Conservation (phyloP, 2,113 vertebrate genomes). For the Melospiza georgiana region DNA sequence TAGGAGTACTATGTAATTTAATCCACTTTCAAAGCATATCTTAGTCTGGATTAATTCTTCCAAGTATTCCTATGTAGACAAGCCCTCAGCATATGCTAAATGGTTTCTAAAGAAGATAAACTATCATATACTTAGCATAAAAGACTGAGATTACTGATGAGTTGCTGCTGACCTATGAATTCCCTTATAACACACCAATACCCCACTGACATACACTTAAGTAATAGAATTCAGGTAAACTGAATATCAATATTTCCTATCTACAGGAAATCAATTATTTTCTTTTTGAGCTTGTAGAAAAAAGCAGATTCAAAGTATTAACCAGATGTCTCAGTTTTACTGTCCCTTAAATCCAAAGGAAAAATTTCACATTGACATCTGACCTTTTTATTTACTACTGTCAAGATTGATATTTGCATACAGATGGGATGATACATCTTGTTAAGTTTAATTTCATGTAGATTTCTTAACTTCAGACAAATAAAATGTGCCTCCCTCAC, state of each 20-base stretch:
- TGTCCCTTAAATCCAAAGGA: neutral
- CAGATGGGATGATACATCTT: neutral
- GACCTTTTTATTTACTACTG: neutral
- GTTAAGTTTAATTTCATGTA: neutral
- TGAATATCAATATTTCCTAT: neutral
- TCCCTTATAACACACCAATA: neutral
- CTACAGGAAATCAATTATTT: neutral
- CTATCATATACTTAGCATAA: neutral
- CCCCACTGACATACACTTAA: neutral
- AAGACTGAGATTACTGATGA: neutral
- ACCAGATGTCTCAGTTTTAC: neutral
- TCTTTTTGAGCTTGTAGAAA: neutral
- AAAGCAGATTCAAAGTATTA: neutral
- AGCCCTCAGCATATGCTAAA: neutral
- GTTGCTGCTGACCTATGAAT: neutral
- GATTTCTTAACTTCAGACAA: neutral
- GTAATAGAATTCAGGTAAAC: neutral
- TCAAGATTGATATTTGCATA: neutral
- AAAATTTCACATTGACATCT: neutral
- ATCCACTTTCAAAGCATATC: slow-evolving; percentile 1
- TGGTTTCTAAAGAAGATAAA: neutral
- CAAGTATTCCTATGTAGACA: neutral
- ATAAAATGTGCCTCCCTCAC: neutral
- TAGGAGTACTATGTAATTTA: neutral
- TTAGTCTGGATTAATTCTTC: slow-evolving; percentile 27